Evolutionary conservation across 2,888 invertebrate genomes (phyloP).

Genomic region (Orthosia incerta): DNA sequence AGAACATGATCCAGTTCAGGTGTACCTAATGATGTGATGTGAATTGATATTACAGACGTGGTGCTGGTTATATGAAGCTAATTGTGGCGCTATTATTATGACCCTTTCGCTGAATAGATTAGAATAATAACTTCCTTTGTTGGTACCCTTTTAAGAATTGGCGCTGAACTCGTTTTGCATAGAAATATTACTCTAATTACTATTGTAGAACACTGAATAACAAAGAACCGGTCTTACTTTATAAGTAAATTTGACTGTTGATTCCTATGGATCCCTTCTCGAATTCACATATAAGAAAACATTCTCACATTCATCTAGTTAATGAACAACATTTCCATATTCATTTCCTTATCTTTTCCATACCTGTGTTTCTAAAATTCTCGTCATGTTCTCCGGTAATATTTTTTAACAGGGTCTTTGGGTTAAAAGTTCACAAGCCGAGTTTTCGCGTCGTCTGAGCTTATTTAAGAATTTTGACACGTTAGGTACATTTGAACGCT

Average conservation of each 20-base stretch:
- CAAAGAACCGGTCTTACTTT: background rate
- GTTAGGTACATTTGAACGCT: constrained; percentile 73
- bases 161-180: constrained; percentile 22
- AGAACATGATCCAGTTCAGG: constrained; percentile 76
- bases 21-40: constrained; percentile 69
- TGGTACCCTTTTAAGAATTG: constrained; percentile 19
- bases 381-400: constrained; percentile 50
- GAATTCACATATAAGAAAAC: background rate
- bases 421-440: constrained; percentile 58
- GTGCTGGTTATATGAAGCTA: constrained; percentile 43
- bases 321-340: constrained; percentile 20
- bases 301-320: constrained; percentile 18
- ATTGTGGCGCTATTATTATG: constrained; percentile 49
- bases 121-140: constrained; percentile 46
- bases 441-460: constrained; percentile 60
- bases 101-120: constrained; percentile 27
- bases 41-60: constrained; percentile 61
- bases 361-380: constrained; percentile 44
- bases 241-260: constrained; percentile 2
- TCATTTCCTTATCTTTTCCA: constrained; percentile 7
- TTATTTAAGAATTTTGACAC: constrained; percentile 73
- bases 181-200: constrained; percentile 16
- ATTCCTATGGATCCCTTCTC: background rate
- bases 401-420: constrained; percentile 56
- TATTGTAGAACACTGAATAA: background rate